Base-by-base conservation (phyloP, 2,797 vertebrate species). In the Xenops minutus region DNA sequence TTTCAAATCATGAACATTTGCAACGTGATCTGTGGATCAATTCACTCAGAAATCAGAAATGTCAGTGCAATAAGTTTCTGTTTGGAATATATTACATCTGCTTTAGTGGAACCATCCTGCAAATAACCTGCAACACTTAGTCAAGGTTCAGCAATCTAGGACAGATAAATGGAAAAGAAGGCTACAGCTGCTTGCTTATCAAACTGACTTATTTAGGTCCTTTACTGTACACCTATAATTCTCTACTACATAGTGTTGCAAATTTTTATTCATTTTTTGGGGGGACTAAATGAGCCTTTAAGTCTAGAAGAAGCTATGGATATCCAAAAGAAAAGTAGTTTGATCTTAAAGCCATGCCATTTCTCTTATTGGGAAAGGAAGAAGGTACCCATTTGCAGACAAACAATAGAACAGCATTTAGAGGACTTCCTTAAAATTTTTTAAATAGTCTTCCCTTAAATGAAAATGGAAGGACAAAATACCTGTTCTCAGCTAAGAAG, bases 31-130 rank as follows among this genome's bases (percentile, higher is more conserved):
- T 86, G 66, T 49, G 55, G 73, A 92, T 93, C 85, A 93, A 68
- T 81, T 95, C 71, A 68, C 49, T 64, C 67, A 79, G 83, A 92
- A 88, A 96, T 92, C 48, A 76, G 52, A 95, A 95, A 84, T 71
- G 37, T 74, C 74, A 64, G 22, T 43, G 85, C 61, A 89, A 0
- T 81, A 92, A 88, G 56, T 86, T 93, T 91, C 82, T 92, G 37
- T 86, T 90, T 86, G 88, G 89, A 93, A 95, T 92, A 78, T 10
- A 15, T 89, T 95, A 88, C 86, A 30, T 86, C 54, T 75, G 82
- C 77, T 79, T 92, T 95, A 95, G 76, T 85, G 79, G 66, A 92
- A 90, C 37, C 77, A 85, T 85, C 67, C 83, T 75, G 44, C 84
- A 95, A 91, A 92, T 78, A 88, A 64, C 82, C 41, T 89, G 83